Evolutionary conservation across 2,113 vertebrate species (phyloP).

Genomic region (Anas platyrhynchos): DNA sequence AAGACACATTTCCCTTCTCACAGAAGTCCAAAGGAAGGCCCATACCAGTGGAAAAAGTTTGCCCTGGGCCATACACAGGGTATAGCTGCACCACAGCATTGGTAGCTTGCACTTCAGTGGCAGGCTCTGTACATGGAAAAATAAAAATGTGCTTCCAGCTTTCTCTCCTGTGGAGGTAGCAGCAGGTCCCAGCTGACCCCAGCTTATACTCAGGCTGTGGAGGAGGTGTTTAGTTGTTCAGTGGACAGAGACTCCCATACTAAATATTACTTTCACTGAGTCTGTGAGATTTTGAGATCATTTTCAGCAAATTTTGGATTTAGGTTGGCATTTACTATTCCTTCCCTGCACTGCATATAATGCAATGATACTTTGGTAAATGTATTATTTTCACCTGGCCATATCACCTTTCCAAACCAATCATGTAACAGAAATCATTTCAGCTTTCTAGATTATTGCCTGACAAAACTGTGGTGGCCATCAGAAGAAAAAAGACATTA

Average conservation of each 20-base stretch:
- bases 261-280: neutral
- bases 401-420: neutral
- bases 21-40: neutral
- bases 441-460: neutral
- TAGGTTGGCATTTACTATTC: neutral
- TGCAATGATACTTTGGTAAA: neutral
- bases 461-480: neutral
- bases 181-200: neutral
- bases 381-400: neutral
- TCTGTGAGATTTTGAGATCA: neutral
- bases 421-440: slow-evolving; percentile 23
- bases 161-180: neutral
- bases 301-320: neutral
- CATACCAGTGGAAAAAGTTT: neutral
- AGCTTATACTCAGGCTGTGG: neutral
- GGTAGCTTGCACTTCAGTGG: neutral
- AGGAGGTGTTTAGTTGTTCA: neutral
- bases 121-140: neutral
- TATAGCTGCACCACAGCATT: neutral
- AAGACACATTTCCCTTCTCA: neutral
- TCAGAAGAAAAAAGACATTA: neutral
- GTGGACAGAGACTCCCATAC: neutral
- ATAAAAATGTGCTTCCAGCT: neutral
- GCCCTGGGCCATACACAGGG: neutral
- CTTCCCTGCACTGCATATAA: neutral